Evolutionary conservation across 2,797 vertebrate genomes (phyloP).

Genomic region (Hypotaenidia okinawae): DNA sequence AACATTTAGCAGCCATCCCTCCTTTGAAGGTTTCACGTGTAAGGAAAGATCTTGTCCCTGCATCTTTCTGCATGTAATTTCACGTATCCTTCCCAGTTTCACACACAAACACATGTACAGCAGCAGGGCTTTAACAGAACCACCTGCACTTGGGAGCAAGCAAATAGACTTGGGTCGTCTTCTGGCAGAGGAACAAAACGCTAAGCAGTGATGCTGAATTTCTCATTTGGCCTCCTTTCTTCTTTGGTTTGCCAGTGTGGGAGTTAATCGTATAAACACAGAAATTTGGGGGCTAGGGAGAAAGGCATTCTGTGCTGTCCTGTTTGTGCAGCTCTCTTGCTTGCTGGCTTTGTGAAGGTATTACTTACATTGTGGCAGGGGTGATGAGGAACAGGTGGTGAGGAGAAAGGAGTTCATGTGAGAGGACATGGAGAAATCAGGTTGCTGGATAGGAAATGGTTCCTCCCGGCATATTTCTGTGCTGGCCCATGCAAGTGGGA

Average conservation of each 20-base stretch:
- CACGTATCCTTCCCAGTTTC: neutral
- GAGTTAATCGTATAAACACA: conserved; percentile 52
- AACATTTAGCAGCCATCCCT: neutral
- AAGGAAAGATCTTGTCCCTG: neutral
- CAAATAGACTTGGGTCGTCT: neutral
- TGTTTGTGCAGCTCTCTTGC: neutral
- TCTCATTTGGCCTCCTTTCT: conserved; percentile 50
- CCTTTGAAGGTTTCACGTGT: neutral
- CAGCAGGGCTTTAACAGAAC: neutral
- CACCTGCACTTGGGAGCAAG: neutral
- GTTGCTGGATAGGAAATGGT: neutral
- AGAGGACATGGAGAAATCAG: conserved; percentile 20
- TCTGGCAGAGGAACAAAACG: neutral
- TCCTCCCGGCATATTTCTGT: conserved; percentile 8
- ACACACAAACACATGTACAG: neutral
- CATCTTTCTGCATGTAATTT: neutral
- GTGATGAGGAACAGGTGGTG: conserved; percentile 9
- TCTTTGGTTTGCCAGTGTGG: conserved; percentile 38
- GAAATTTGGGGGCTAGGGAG: neutral
- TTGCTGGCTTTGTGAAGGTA: neutral
- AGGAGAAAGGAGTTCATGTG: neutral
- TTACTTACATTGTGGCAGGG: neutral
- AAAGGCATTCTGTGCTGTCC: neutral
- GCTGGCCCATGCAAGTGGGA: neutral
- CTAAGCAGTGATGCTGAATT: conserved; percentile 9